phyloP scores from a whole-genome alignment of 2,888 invertebrate species.

The Bibio marci region DNA sequence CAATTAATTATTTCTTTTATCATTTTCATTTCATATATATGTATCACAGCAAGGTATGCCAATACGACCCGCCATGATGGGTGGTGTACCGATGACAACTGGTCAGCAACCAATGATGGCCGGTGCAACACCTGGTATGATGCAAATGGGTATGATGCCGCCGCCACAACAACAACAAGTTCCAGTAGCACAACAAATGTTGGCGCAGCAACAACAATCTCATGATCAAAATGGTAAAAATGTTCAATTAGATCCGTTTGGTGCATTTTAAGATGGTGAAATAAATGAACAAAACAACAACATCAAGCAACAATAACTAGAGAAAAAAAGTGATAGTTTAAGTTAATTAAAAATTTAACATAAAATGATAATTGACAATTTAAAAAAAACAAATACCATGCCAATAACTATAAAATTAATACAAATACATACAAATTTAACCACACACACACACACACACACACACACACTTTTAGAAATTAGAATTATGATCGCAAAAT shows the following conservation, averaged over 20 bases:
- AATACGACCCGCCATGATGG: conserved; percentile 20
- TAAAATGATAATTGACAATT: too few relatives aligned
- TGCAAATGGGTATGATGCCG: conserved; percentile 20
- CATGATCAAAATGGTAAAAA: conserved; percentile 15
- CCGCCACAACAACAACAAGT: conserved; percentile 13
- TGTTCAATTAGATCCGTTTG: conserved; percentile 36
- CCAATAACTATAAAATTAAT: too few relatives aligned
- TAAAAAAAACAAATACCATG: too few relatives aligned
- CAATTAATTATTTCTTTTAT: too few relatives aligned
- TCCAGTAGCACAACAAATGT: conserved; percentile 17
- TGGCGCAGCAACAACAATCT: conserved; percentile 16
- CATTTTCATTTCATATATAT: conserved; percentile 4
- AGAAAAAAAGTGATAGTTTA: too few relatives aligned
- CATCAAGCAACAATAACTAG: too few relatives aligned
- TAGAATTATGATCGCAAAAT: too few relatives aligned
- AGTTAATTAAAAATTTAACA: too few relatives aligned
- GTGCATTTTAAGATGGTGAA: conserved; percentile 32
- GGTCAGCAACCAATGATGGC: conserved; percentile 1
- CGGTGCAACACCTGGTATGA: conserved; percentile 12
- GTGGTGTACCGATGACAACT: conserved; percentile 14
- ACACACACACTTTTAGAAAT: too few relatives aligned
- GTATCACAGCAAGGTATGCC: conserved; percentile 29
- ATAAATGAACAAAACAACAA: too few relatives aligned
- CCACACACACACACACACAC: too few relatives aligned
- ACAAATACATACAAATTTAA: too few relatives aligned